Evolutionary conservation across 2,113 vertebrate genomes (phyloP).

Genomic region (Hippoglossus stenolepis): DNA sequence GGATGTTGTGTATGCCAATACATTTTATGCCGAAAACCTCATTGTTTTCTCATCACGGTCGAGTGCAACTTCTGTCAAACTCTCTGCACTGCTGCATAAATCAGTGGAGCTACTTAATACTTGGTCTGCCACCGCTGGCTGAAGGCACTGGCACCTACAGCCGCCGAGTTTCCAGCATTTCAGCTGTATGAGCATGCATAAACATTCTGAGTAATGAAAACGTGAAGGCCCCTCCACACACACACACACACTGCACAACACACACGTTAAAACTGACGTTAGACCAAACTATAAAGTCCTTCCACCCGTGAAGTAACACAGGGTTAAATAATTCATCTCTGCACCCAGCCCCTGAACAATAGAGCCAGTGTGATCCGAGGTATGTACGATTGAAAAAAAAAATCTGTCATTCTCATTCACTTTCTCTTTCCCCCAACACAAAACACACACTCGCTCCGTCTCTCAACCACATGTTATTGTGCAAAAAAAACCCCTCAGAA

Average conservation of each 20-base stretch:
- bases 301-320: slow-evolving; percentile 11
- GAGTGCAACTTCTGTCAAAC: slow-evolving; percentile 52
- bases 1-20: neutral
- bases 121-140: slow-evolving; percentile 43
- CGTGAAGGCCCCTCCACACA: slow-evolving; percentile 33
- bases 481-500: slow-evolving; percentile 8
- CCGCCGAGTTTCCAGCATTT: slow-evolving; percentile 39
- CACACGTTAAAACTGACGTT: slow-evolving; percentile 14
- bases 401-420: slow-evolving; percentile 21
- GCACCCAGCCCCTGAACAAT: slow-evolving; percentile 51
- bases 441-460: slow-evolving; percentile 20
- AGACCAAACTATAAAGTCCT: slow-evolving; percentile 6
- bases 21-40: slow-evolving; percentile 44
- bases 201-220: slow-evolving; percentile 60
- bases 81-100: slow-evolving; percentile 58
- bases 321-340: slow-evolving; percentile 51
- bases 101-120: slow-evolving; percentile 60
- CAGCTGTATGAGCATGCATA: slow-evolving; percentile 68
- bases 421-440: slow-evolving; percentile 34
- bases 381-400: slow-evolving; percentile 18
- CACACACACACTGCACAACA: neutral
- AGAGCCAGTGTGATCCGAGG: slow-evolving; percentile 60
- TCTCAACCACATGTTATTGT: slow-evolving; percentile 6
- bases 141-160: slow-evolving; percentile 33
- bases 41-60: slow-evolving; percentile 41